These are phyloP conservation scores for Lutjanus campechanus DNA, from an alignment of 2,797 vertebrate genomes.

Conservation along the genomic window DNA sequence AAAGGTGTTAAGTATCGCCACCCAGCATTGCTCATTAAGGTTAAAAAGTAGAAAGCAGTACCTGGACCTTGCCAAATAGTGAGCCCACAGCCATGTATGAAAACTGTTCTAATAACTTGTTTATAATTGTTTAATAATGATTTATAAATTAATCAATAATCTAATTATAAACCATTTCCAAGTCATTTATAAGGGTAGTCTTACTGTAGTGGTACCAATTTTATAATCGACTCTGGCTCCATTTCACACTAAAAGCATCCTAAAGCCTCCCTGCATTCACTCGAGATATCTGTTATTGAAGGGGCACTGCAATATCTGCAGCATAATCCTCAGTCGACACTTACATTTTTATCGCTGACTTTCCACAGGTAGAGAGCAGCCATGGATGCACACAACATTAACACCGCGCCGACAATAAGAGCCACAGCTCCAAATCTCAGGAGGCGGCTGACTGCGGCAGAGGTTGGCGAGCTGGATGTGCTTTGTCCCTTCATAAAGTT, in stretches of 20 bases:
- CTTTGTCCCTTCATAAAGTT: conserved; percentile 83
- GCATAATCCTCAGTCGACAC: conserved; percentile 59
- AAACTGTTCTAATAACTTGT: too few species aligned
- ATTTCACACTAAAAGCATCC: conserved; percentile 1
- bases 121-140: too few species aligned
- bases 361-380: conserved; percentile 94
- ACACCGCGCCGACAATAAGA: conserved; percentile 84
- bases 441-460: conserved; percentile 68
- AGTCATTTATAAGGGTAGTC: too few species aligned
- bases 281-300: conserved; percentile 31
- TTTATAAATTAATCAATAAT: too few species aligned
- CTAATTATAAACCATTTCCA: too few species aligned
- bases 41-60: too few species aligned
- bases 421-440: conserved; percentile 88
- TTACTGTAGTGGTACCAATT: neutral
- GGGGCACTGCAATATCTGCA: conserved; percentile 19
- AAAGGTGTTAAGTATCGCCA: too few species aligned
- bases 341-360: conserved; percentile 90
- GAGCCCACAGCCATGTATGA: too few species aligned
- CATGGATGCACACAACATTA: conserved; percentile 91
- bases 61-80: too few species aligned
- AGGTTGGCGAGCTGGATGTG: conserved; percentile 57
- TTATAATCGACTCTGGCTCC: conserved; percentile 4
- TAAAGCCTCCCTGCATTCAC: conserved; percentile 7
- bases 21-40: too few species aligned